These are phyloP conservation scores for Fragum fragum DNA, from an alignment of 2,888 invertebrate genomes.

Conservation along the genomic window DNA sequence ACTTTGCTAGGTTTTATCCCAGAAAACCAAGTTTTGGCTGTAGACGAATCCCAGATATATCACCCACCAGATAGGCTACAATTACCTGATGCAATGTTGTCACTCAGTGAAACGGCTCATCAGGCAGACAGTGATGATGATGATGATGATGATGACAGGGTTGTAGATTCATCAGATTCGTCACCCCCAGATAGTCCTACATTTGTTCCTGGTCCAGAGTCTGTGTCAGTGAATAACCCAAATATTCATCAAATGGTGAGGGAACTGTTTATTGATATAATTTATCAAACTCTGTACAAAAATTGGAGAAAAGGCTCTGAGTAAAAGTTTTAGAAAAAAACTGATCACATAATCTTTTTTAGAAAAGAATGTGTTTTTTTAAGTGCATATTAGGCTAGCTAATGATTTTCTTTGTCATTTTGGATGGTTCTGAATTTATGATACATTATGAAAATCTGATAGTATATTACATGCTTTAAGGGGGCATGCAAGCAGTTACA, in stretches of 20 bases:
- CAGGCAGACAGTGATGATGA: constrained; percentile 84
- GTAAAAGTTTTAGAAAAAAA: too few relatives aligned
- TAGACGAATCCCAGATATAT: constrained; percentile 89
- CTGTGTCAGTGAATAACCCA: constrained; percentile 50
- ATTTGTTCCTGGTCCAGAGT: constrained; percentile 59
- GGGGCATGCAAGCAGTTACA: too few relatives aligned
- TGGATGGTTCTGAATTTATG: too few relatives aligned
- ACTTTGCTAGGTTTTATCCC: constrained; percentile 74
- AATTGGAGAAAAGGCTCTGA: too few relatives aligned
- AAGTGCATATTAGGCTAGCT: too few relatives aligned
- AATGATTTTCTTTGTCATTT: too few relatives aligned
- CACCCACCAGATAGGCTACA: constrained; percentile 96
- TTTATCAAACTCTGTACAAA: too few relatives aligned
- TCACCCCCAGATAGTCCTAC: constrained; percentile 52
- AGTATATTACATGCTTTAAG: too few relatives aligned
- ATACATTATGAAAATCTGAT: too few relatives aligned
- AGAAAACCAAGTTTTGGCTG: constrained; percentile 84
- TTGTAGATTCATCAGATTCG: constrained; percentile 70
- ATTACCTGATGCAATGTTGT: constrained; percentile 90
- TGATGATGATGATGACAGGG: constrained; percentile 69
- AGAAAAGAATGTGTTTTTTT: too few relatives aligned
- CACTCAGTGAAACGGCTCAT: constrained; percentile 86
- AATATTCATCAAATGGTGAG: constrained; percentile 60
- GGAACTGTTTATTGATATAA: not conserved
- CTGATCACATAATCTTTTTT: too few relatives aligned